phyloP scores from a whole-genome alignment of 2,888 invertebrate genomes.

The Miltochrista miniata region DNA sequence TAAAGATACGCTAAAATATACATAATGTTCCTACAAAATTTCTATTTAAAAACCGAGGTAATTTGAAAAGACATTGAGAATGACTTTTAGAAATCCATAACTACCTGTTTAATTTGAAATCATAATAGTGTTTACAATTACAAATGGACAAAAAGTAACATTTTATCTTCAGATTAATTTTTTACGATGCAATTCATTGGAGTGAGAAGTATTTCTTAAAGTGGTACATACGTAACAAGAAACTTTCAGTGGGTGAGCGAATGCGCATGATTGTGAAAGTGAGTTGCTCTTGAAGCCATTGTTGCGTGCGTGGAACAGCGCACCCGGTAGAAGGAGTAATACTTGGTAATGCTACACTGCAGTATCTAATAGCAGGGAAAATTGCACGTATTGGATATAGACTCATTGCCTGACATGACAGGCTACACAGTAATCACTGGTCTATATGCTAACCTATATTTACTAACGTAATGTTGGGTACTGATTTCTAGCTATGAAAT shows the following conservation, averaged over 20 bases:
- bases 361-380: conserved; percentile 21
- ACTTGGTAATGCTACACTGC: conserved; percentile 23
- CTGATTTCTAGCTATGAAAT: no score
- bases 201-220: background rate
- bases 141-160: no score
- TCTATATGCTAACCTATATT: conserved; percentile 17
- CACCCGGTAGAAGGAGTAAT: conserved; percentile 15
- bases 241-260: conserved; percentile 46
- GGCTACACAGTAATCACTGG: conserved; percentile 14
- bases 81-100: no score
- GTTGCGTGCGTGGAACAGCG: conserved; percentile 52
- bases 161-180: no score
- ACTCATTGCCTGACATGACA: conserved; percentile 1
- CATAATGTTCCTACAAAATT: no score
- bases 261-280: conserved; percentile 71
- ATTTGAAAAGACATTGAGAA: no score
- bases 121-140: no score
- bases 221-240: conserved; percentile 45
- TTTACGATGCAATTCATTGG: no score
- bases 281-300: conserved; percentile 63
- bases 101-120: no score
- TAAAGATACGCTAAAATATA: no score
- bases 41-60: no score
- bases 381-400: conserved; percentile 22
- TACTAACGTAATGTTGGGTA: conserved; percentile 1